These are phyloP conservation scores for Sciurus niger DNA, from an alignment of 2,113 vertebrate species.

Conservation along the genomic window DNA sequence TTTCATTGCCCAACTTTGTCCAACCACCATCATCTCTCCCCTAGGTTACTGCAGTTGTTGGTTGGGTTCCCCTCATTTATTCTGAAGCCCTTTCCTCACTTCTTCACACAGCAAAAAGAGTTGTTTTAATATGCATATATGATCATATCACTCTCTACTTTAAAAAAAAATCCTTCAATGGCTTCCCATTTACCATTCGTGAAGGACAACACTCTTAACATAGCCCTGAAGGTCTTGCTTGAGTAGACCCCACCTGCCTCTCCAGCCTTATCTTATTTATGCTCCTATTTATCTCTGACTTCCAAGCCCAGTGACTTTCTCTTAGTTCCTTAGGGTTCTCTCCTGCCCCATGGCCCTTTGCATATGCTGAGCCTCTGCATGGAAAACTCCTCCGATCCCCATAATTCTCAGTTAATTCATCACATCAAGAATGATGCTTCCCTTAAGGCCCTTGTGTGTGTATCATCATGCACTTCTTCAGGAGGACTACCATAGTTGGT, in stretches of 20 bases:
- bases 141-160: background rate
- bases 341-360: background rate
- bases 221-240: background rate
- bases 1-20: background rate
- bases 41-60: no score
- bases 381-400: background rate
- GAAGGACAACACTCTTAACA: background rate
- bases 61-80: background rate
- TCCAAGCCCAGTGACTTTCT: background rate
- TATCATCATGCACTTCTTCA: background rate
- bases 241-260: background rate
- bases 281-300: background rate
- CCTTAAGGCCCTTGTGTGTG: background rate
- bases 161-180: background rate
- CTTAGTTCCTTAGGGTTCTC: background rate
- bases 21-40: background rate
- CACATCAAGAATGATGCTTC: background rate
- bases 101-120: background rate
- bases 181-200: background rate
- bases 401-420: background rate
- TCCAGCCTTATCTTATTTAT: background rate
- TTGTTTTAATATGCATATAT: background rate
- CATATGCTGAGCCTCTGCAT: background rate
- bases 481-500: background rate
- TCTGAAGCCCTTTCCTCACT: background rate